phyloP scores from a whole-genome alignment of 53 echinoderm and acorn worm genomes.

The Crossaster papposus region DNA sequence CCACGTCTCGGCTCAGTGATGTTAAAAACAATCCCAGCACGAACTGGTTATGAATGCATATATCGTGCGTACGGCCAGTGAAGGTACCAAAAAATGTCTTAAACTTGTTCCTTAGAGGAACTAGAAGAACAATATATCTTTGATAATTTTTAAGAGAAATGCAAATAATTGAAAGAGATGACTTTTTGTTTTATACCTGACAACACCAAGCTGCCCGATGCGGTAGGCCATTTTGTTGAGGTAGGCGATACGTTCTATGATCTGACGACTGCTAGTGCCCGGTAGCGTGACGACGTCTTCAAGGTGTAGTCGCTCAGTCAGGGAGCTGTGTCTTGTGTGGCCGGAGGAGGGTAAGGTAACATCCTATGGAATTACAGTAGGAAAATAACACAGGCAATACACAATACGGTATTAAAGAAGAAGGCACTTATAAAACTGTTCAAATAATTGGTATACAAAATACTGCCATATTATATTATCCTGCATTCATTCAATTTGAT shows the following conservation, averaged over 20 bases:
- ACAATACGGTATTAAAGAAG: neutral
- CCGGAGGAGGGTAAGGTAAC: slow-evolving; percentile 2
- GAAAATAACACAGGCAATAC: too few species aligned
- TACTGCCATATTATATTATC: too few species aligned
- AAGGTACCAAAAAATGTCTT: too few species aligned
- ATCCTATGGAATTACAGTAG: neutral
- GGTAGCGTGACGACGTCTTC: slow-evolving; percentile 34
- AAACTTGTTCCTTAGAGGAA: too few species aligned
- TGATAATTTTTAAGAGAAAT: too few species aligned
- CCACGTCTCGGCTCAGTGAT: too few species aligned
- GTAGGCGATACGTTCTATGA: slow-evolving; percentile 72
- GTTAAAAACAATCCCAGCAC: too few species aligned
- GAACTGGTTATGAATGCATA: too few species aligned
- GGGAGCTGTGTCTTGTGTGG: slow-evolving; percentile 85
- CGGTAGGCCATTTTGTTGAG: slow-evolving; percentile 80
- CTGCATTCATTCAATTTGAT: too few species aligned
- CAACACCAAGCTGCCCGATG: slow-evolving; percentile 89
- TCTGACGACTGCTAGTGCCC: slow-evolving; percentile 64
- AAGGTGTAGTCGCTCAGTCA: slow-evolving; percentile 39
- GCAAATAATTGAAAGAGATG: neutral
- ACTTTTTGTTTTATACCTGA: slow-evolving; percentile 85
- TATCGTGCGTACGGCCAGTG: too few species aligned
- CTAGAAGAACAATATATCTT: too few species aligned
- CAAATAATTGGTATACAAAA: too few species aligned
- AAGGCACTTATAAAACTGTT: neutral